These are phyloP conservation scores for Chymomyza procnemis DNA, from an alignment of 2,888 invertebrate genomes.

Conservation along the genomic window DNA sequence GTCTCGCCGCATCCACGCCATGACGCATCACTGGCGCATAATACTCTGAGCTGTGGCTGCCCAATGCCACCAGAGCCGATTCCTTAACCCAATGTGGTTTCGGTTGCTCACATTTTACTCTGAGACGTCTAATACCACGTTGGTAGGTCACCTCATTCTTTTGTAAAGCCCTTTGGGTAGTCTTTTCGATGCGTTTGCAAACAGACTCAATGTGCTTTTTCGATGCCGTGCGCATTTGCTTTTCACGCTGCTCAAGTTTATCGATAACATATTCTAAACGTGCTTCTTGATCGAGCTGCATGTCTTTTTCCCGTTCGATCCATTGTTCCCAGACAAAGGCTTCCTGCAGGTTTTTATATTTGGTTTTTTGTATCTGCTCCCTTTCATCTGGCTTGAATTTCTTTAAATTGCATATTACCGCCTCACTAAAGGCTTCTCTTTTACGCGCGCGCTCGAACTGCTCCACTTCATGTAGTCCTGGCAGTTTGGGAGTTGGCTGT, in stretches of 20 bases:
- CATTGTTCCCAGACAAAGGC: conserved; percentile 91
- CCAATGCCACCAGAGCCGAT: conserved; percentile 80
- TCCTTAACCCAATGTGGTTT: conserved; percentile 77
- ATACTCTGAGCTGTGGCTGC: conserved; percentile 82
- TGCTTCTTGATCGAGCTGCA: conserved; percentile 85
- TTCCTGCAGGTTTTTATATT: conserved; percentile 83
- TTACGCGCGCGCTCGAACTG: conserved; percentile 85
- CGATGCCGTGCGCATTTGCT: conserved; percentile 67
- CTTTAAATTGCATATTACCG: conserved; percentile 80
- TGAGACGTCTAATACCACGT: conserved; percentile 80
- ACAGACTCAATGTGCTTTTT: conserved; percentile 80
- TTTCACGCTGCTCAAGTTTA: conserved; percentile 82
- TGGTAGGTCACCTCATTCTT: conserved; percentile 78
- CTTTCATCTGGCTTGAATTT: conserved; percentile 81
- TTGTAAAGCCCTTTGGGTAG: conserved; percentile 81
- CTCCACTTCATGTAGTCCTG: conserved; percentile 78
- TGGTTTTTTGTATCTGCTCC: conserved; percentile 45
- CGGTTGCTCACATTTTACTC: conserved; percentile 76
- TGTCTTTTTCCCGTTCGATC: conserved; percentile 89
- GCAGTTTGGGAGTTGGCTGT: conserved; percentile 65
- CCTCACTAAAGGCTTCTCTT: conserved; percentile 83
- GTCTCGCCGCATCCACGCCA: conserved; percentile 83
- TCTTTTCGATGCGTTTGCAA: conserved; percentile 79
- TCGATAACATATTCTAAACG: conserved; percentile 80
- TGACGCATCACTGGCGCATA: conserved; percentile 83